These are phyloP conservation scores for Synanthedon tipuliformis DNA, from an alignment of 2,888 invertebrate species.

Conservation along the genomic window DNA sequence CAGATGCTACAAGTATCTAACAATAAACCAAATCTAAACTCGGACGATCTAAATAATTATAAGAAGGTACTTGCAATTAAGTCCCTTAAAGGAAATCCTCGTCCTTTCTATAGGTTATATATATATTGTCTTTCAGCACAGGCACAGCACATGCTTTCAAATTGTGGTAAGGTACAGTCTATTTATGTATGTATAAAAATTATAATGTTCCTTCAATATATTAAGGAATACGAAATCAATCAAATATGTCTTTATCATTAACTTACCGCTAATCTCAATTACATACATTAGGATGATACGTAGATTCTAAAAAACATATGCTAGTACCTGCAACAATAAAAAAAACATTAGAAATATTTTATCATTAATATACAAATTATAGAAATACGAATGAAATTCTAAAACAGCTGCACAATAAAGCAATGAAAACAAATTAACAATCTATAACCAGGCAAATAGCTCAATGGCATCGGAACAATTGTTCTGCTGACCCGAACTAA, in stretches of 20 bases:
- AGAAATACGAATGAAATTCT: not conserved
- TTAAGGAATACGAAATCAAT: too few species aligned
- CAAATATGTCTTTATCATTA: too few species aligned
- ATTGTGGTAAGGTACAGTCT: too few species aligned
- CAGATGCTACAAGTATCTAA: constrained; percentile 1
- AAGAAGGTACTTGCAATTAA: constrained; percentile 10
- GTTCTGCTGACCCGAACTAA: constrained; percentile 50
- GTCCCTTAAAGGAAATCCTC: not conserved
- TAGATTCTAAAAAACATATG: too few species aligned
- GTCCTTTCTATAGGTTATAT: too few species aligned
- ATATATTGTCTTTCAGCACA: too few species aligned
- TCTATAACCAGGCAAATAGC: constrained; percentile 25
- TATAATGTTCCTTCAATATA: too few species aligned
- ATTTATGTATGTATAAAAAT: too few species aligned
- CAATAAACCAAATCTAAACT: constrained; percentile 5
- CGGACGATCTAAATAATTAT: constrained; percentile 12
- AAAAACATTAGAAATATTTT: constrained; percentile 1
- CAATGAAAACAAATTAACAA: constrained; percentile 15
- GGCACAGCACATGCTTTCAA: too few species aligned
- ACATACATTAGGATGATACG: too few species aligned
- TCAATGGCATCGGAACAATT: constrained; percentile 35
- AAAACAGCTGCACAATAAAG: not conserved
- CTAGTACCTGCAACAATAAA: too few species aligned
- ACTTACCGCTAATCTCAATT: too few species aligned
- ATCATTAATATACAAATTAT: constrained; percentile 1